Conservation (phyloP, 2,888 invertebrate genomes). For the Dexiosoma caninum region DNA sequence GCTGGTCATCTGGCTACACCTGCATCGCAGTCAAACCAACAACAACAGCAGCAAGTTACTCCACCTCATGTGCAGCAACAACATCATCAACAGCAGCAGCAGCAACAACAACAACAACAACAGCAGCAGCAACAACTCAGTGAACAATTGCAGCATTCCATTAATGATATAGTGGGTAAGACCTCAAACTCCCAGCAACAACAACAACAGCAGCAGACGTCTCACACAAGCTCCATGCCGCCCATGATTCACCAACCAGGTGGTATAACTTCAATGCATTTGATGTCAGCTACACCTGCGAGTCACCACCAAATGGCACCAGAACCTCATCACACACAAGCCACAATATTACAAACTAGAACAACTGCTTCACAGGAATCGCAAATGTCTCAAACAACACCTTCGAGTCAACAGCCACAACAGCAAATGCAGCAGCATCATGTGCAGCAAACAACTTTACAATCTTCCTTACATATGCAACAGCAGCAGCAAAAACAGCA, state of each 20-base stretch:
- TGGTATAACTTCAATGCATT: conserved; percentile 63
- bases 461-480: conserved; percentile 57
- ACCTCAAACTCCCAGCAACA: conserved; percentile 70
- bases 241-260: conserved; percentile 65
- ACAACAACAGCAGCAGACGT: conserved; percentile 70
- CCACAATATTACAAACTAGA: conserved; percentile 68
- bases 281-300: conserved; percentile 54
- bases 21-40: conserved; percentile 69
- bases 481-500: conserved; percentile 60
- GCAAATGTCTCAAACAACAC: conserved; percentile 60
- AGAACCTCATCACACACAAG: conserved; percentile 72
- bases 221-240: conserved; percentile 53
- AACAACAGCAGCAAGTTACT: conserved; percentile 73
- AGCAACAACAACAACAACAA: conserved; percentile 74
- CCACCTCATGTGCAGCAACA: conserved; percentile 64
- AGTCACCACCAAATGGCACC: conserved; percentile 69
- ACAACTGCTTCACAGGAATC: conserved; percentile 74
- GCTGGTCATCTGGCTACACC: conserved; percentile 74
- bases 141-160: conserved; percentile 78
- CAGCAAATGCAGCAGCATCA: conserved; percentile 59
- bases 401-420: conserved; percentile 60
- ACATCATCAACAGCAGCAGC: conserved; percentile 71
- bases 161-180: conserved; percentile 77
- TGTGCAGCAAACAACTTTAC: conserved; percentile 61
- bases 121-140: conserved; percentile 76